Percentiles rank a stretch among this genome's conserved stretches.
phyloP scores from a whole-genome alignment of 2,113 vertebrate species.

The Ranitomeya variabilis region DNA sequence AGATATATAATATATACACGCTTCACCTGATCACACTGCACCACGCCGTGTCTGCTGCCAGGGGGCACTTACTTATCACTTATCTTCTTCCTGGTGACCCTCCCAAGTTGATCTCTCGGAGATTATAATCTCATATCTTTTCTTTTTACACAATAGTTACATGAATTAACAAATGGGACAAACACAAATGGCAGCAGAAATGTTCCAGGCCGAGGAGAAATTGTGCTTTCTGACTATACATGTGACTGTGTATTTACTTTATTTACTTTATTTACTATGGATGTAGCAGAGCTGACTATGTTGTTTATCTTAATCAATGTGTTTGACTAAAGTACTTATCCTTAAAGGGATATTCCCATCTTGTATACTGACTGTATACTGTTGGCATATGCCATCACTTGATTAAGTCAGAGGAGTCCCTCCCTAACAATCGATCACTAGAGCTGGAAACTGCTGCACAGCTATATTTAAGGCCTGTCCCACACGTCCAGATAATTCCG shows the following conservation, averaged over 20 bases:
- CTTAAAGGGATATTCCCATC: no score
- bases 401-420: no score
- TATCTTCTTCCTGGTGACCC: no score
- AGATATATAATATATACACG: neutral
- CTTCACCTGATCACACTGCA: neutral
- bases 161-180: constrained; percentile 73
- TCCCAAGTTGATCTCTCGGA: no score
- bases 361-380: no score
- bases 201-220: neutral
- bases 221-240: neutral
- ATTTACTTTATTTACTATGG: neutral
- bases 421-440: no score
- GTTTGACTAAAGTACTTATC: no score
- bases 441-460: no score
- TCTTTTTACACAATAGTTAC: constrained; percentile 62
- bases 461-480: no score
- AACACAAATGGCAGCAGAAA: neutral
- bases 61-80: neutral
- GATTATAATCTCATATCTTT: neutral
- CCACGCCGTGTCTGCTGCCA: neutral
- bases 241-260: neutral
- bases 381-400: no score
- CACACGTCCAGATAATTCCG: no score
- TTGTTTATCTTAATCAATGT: neutral
- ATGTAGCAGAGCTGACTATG: neutral